Conservation (phyloP, 2,888 invertebrate species). For the Oligia latruncula region DNA sequence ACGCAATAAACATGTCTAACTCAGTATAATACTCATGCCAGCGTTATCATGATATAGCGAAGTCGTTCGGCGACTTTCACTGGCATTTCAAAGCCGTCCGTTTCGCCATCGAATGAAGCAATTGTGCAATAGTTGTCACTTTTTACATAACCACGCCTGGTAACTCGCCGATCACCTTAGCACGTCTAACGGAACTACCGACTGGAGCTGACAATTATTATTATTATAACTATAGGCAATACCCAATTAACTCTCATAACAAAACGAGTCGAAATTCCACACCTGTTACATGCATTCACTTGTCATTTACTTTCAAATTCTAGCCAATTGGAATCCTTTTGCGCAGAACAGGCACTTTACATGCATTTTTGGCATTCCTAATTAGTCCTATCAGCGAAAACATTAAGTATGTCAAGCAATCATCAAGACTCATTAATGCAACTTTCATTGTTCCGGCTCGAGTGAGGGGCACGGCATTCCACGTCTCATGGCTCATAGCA, state of each 20-base stretch:
- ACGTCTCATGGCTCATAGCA: slow-evolving; percentile 68
- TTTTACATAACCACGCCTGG: slow-evolving; percentile 85
- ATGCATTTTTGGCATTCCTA: slow-evolving; percentile 11
- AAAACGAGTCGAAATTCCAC: not conserved
- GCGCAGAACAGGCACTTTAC: not conserved
- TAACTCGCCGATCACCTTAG: slow-evolving; percentile 65
- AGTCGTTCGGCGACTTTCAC: slow-evolving; percentile 89
- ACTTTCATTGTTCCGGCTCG: slow-evolving; percentile 85
- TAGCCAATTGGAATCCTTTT: not conserved
- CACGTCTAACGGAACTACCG: slow-evolving; percentile 62
- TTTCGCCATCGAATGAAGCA: slow-evolving; percentile 88
- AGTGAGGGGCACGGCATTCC: slow-evolving; percentile 76
- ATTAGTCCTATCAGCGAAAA: slow-evolving; percentile 55
- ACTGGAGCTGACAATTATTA: slow-evolving; percentile 39
- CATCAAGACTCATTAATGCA: slow-evolving; percentile 77
- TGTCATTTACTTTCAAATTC: slow-evolving; percentile 15
- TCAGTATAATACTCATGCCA: slow-evolving; percentile 57
- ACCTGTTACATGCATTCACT: not conserved
- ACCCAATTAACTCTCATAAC: slow-evolving; percentile 8
- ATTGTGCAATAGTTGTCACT: slow-evolving; percentile 89
- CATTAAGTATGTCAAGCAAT: slow-evolving; percentile 68
- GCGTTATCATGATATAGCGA: slow-evolving; percentile 80
- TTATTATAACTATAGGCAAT: not conserved
- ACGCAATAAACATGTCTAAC: slow-evolving; percentile 52
- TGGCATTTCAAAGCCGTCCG: slow-evolving; percentile 86